Evolutionary conservation across 2,797 vertebrate genomes (phyloP).

Genomic region (Pitangus sulphuratus): DNA sequence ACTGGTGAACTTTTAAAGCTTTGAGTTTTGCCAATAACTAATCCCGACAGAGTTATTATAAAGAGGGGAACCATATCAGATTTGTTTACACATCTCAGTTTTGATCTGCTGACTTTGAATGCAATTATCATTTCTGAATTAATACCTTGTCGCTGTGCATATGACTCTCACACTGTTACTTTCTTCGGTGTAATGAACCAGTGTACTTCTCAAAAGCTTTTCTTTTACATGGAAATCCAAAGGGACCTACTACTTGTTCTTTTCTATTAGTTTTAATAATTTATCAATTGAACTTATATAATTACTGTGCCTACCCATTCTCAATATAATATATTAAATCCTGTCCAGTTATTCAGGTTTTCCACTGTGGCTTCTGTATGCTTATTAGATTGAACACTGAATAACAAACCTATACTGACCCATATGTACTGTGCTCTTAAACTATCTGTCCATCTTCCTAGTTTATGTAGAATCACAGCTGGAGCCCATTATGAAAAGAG

Average conservation of each 20-base stretch:
- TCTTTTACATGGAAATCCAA: neutral
- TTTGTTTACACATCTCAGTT: slow-evolving; percentile 46
- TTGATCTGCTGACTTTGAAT: slow-evolving; percentile 58
- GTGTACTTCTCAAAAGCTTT: neutral
- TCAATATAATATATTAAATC: neutral
- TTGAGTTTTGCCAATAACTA: slow-evolving; percentile 34
- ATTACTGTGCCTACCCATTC: neutral
- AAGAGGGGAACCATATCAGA: slow-evolving; percentile 3
- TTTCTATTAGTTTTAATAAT: slow-evolving; percentile 42
- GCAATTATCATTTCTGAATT: slow-evolving; percentile 53
- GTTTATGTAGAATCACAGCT: slow-evolving; percentile 56
- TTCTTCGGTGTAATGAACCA: slow-evolving; percentile 19
- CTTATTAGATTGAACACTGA: neutral
- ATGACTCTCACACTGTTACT: neutral
- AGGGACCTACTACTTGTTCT: neutral
- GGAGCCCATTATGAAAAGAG: slow-evolving; percentile 54
- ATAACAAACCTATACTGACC: neutral
- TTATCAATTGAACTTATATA: slow-evolving; percentile 9
- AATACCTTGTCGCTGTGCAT: slow-evolving; percentile 20
- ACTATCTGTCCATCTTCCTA: slow-evolving; percentile 30
- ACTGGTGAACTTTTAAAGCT: slow-evolving; percentile 13
- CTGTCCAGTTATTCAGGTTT: neutral
- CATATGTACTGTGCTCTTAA: slow-evolving; percentile 2
- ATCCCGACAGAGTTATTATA: slow-evolving; percentile 13
- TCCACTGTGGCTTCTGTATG: neutral